These are phyloP conservation scores for Crepidodera aurea DNA, from an alignment of 2,888 invertebrate species.

Conservation along the genomic window DNA sequence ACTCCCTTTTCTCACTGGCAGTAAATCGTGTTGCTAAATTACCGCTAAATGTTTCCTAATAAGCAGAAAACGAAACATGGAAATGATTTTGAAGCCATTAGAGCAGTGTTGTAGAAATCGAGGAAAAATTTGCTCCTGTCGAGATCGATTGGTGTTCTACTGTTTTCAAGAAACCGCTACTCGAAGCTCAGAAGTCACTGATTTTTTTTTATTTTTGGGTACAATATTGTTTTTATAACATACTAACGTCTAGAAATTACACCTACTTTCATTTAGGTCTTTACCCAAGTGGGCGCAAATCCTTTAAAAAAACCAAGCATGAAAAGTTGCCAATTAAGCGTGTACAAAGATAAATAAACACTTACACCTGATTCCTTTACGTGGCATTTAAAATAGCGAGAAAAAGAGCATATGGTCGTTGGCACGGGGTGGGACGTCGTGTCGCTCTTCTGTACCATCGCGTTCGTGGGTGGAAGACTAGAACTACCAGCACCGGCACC, in stretches of 20 bases:
- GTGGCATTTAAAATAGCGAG: no score
- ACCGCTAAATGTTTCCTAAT: constrained; percentile 36
- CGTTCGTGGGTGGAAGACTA: constrained; percentile 19
- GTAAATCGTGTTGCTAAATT: constrained; percentile 34
- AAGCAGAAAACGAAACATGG: constrained; percentile 17
- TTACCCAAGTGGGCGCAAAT: no score
- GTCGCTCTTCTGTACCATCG: background rate
- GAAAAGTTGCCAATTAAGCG: no score
- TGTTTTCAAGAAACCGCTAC: background rate
- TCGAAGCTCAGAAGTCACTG: no score
- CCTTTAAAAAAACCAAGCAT: no score
- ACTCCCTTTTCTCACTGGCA: constrained; percentile 33
- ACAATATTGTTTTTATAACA: no score
- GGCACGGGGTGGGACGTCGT: background rate
- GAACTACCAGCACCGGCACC: constrained; percentile 1
- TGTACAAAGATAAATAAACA: no score
- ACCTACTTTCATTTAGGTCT: no score
- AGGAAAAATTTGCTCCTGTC: background rate
- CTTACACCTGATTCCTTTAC: no score
- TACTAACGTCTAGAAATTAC: no score
- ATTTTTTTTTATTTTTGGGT: no score
- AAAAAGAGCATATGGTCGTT: background rate
- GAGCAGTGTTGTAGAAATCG: background rate
- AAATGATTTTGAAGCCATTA: constrained; percentile 26
- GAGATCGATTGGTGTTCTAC: background rate